A percentile compares a stretch with the other conserved stretches of the same genome.
phyloP scores from a whole-genome alignment of 2,113 vertebrate species.

The Calonectris borealis region DNA sequence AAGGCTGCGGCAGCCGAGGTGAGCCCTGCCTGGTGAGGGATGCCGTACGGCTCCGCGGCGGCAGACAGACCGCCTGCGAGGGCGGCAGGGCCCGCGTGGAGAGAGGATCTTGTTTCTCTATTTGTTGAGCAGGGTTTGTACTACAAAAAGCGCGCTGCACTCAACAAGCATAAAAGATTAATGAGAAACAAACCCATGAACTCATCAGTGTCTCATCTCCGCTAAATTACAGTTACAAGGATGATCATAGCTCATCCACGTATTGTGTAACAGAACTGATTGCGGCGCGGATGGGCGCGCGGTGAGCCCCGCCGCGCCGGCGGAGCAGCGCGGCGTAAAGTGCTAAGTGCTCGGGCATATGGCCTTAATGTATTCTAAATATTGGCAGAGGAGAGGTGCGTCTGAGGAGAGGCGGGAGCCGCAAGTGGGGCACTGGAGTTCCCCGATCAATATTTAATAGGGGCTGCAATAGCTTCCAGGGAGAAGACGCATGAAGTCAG shows the following conservation, averaged over 20 bases:
- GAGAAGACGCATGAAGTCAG: neutral
- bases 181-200: constrained; percentile 60
- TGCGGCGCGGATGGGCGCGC: neutral
- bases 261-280: neutral
- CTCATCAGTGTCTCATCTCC: constrained; percentile 32
- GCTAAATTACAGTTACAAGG: constrained; percentile 38
- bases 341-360: neutral
- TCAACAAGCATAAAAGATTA: constrained; percentile 61
- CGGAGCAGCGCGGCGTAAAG: neutral
- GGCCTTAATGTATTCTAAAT: neutral
- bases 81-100: neutral
- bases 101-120: neutral
- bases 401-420: neutral
- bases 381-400: neutral
- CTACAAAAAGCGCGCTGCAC: neutral
- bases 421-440: neutral
- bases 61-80: neutral
- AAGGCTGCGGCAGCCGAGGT: accelerated
- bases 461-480: neutral
- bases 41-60: neutral
- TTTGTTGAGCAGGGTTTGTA: neutral
- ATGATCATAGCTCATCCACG: constrained; percentile 13
- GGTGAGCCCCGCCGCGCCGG: neutral
- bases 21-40: neutral
- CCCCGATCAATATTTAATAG: constrained; percentile 53